Evolutionary conservation across 1,140 invertebrate species (phyloP).

Genomic region (Drosophila triauraria): DNA sequence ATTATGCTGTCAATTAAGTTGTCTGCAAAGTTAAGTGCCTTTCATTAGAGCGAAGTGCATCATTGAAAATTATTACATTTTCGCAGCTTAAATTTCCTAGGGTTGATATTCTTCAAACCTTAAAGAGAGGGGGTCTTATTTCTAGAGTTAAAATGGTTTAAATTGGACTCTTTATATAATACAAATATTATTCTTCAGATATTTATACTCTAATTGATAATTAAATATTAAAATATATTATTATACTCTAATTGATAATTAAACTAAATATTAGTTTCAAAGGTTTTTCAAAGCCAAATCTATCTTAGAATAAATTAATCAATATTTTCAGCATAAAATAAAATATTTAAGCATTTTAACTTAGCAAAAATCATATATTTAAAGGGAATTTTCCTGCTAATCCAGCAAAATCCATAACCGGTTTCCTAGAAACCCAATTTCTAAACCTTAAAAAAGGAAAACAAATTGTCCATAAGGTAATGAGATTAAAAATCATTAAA

Average conservation of each 20-base stretch:
- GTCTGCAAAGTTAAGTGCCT: conserved; percentile 57
- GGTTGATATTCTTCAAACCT: not conserved
- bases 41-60: conserved; percentile 38
- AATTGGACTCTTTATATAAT: not conserved
- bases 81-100: not conserved
- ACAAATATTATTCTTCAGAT: not conserved
- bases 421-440: no score
- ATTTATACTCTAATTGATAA: not conserved
- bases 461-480: conserved; percentile 22
- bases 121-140: not conserved
- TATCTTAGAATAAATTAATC: not conserved
- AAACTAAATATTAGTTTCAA: no score
- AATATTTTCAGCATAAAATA: no score
- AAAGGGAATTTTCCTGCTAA: not conserved
- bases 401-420: not conserved
- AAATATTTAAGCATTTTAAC: no score
- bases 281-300: not conserved
- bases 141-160: not conserved
- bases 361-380: not conserved
- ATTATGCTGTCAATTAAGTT: conserved; percentile 53
- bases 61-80: conserved; percentile 32
- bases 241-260: no score
- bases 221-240: no score
- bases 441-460: not conserved
- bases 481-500: conserved; percentile 10